Percentiles rank a stretch among this genome's conserved stretches.
Evolutionary conservation across 2,888 invertebrate species (phyloP).

Genomic region (Megaustenia siamemsis): DNA sequence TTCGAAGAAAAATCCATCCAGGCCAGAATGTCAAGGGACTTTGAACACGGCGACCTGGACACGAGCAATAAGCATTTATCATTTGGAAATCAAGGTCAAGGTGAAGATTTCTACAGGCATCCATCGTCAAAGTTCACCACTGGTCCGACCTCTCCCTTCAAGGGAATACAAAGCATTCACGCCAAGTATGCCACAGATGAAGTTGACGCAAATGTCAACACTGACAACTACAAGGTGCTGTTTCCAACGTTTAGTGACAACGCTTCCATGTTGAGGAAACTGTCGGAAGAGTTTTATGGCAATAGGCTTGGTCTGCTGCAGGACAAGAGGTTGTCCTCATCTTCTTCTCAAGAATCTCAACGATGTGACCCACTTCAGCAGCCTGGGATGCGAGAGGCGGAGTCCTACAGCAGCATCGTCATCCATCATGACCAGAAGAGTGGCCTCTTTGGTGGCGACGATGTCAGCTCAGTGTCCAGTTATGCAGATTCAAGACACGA

Average conservation of each 20-base stretch:
- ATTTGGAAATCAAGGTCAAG: neutral
- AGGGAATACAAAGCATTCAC: conserved; percentile 57
- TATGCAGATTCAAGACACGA: conserved; percentile 61
- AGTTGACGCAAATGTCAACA: neutral
- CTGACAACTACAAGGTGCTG: neutral
- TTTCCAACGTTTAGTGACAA: conserved; percentile 51
- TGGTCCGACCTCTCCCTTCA: conserved; percentile 36
- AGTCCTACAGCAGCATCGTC: conserved; percentile 73
- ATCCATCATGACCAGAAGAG: conserved; percentile 70
- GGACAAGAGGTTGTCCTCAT: conserved; percentile 52
- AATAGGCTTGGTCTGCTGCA: conserved; percentile 54
- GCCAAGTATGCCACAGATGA: conserved; percentile 60
- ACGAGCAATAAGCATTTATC: neutral
- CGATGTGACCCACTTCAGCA: conserved; percentile 55
- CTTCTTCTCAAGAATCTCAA: conserved; percentile 61
- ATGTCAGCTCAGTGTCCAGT: conserved; percentile 67
- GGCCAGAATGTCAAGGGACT: conserved; percentile 57
- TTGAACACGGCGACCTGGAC: conserved; percentile 49
- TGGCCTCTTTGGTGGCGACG: conserved; percentile 69
- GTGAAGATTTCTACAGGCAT: neutral
- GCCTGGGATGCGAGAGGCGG: conserved; percentile 70
- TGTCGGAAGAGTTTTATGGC: conserved; percentile 74
- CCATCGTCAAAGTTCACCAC: neutral
- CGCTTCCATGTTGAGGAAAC: conserved; percentile 72
- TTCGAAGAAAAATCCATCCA: conserved; percentile 64